Percentiles rank a stretch among this genome's conserved stretches.
Conservation (phyloP, 2,797 vertebrate genomes). For the Molossus alvarezi region DNA sequence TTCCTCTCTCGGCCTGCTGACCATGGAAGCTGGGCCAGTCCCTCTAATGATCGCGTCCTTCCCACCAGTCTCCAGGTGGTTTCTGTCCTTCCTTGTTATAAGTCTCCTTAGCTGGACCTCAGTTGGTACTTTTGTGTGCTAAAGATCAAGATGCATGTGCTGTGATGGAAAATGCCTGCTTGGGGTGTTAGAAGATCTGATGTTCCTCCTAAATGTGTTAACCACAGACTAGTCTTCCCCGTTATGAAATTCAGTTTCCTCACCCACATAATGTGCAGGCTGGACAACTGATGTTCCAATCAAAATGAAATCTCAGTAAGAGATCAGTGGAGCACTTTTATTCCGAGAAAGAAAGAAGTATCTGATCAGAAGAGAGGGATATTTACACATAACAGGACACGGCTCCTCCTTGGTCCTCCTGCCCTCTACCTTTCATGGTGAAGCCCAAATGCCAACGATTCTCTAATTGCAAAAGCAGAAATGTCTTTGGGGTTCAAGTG, state of each 20-base stretch:
- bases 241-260: not conserved
- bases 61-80: no score
- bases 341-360: not conserved
- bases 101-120: no score
- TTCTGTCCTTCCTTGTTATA: no score
- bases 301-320: not conserved
- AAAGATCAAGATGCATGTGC: not conserved
- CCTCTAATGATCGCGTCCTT: no score
- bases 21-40: no score
- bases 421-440: not conserved
- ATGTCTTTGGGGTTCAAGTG: not conserved
- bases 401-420: no score
- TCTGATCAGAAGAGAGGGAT: not conserved
- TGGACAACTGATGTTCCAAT: not conserved
- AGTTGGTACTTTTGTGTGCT: no score
- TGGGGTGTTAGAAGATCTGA: not conserved
- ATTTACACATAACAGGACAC: not conserved
- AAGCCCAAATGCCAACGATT: not conserved
- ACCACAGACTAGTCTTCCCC: rapidly evolving
- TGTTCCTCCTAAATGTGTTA: not conserved
- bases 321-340: not conserved
- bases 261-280: not conserved
- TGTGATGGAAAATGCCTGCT: not conserved
- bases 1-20: no score
- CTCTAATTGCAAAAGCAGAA: not conserved